Base-by-base conservation (phyloP, 2,113 vertebrate species). In the Nannospalax galili region DNA sequence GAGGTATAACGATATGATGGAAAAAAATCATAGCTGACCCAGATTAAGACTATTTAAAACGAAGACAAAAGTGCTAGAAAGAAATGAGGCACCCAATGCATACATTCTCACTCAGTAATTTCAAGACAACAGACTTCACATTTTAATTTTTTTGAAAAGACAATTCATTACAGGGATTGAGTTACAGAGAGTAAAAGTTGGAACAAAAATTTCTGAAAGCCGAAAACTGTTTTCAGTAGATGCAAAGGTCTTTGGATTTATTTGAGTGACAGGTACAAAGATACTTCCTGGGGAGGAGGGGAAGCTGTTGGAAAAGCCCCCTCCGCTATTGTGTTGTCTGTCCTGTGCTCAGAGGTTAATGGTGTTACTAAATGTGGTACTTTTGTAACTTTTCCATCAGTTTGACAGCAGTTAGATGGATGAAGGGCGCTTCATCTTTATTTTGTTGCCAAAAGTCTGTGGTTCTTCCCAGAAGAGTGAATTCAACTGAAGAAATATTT, bases 401-500 rank as follows among this genome's bases (percentile, higher is more conserved):
- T 80, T 52, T 93, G 88, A 94, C 72, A 87, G 82, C 0, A 1
- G 15, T 56, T 62, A 40, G 37, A 80, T 79, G 82, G 37, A 65
- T 52, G 60, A 40, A 82, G 86, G 40, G n/a, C 4, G 11, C 14
- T 58, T 78, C 67, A 40, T 96, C 85, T 75, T 88, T 86, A 70
- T 86, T 92, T 92, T 40, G 20, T 22, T 96, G 96, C 93, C 95
- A 96, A 84, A 48, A 89, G 35, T 17, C 64, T 70, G 85, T 48
- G 35, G 17, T 42, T 91, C 91, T 96, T 95, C 89, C 91, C 86
- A 82, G 73, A 64, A 95, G 70, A 85, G 89, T 42, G n/a, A 90
- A 77, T 84, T 64, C 58, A 48, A 77, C 7, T n/a, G 67, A 88
- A 85, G 78, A 96, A 90, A 88, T 95, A 85, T 92, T 96, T 97